These are phyloP conservation scores for Limnephilus lunatus DNA, from an alignment of 2,888 invertebrate genomes.

Conservation along the genomic window DNA sequence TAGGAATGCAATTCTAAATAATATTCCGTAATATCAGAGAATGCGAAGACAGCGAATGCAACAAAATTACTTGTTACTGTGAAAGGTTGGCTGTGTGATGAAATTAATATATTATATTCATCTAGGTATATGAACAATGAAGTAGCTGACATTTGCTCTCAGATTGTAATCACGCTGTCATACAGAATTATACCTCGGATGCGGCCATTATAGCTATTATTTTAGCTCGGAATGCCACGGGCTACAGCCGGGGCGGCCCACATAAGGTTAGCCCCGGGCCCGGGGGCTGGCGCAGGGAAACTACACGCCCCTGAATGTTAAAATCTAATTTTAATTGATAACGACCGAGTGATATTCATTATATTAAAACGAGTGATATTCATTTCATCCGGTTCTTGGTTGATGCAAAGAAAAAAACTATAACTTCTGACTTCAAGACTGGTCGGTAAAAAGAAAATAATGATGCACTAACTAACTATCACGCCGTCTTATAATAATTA, in stretches of 20 bases:
- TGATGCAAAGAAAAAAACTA: background rate
- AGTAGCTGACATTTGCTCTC: slow-evolving; percentile 17
- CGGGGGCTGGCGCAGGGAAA: background rate
- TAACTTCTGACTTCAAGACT: background rate
- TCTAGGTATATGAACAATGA: background rate
- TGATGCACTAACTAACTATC: background rate
- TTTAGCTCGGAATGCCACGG: background rate
- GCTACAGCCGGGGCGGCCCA: background rate
- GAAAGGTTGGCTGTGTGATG: background rate
- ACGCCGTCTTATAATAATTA: background rate
- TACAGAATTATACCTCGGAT: slow-evolving; percentile 14
- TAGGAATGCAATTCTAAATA: background rate
- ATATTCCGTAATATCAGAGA: background rate
- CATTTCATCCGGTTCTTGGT: background rate
- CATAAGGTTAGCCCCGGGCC: background rate
- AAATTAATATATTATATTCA: background rate
- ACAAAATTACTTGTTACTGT: background rate
- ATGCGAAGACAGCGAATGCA: background rate
- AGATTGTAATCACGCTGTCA: background rate
- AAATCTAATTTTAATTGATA: slow-evolving; percentile 2
- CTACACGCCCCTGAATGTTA: background rate
- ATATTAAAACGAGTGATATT: background rate
- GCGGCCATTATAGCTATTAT: background rate
- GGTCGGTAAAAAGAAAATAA: background rate
- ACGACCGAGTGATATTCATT: background rate